A percentile compares a stretch with the other conserved stretches of the same genome.
Evolutionary conservation across 2,888 invertebrate genomes (phyloP).

Genomic region (Acanthosepion lycidas): DNA sequence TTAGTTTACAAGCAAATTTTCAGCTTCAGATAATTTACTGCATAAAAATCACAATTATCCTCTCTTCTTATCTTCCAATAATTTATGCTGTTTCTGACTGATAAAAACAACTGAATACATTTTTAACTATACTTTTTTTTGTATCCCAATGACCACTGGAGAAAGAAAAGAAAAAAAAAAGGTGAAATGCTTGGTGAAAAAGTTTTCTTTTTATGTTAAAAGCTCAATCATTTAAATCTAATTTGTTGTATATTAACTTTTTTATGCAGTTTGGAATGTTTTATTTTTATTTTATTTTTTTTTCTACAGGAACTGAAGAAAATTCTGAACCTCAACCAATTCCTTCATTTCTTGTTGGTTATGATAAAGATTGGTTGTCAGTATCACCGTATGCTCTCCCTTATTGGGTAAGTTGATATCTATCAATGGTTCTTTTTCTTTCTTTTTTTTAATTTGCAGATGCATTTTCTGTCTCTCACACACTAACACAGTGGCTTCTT

Average conservation of each 20-base stretch:
- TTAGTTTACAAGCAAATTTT: too few species aligned
- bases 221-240: background rate
- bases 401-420: conserved; percentile 82
- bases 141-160: too few species aligned
- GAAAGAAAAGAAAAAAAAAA: too few species aligned
- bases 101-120: too few species aligned
- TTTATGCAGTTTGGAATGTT: background rate
- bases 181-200: background rate
- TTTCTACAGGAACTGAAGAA: conserved; percentile 84
- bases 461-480: background rate
- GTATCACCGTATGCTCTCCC: conserved; percentile 94
- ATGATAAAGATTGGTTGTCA: conserved; percentile 95
- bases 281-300: conserved; percentile 35
- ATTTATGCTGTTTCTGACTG: too few species aligned
- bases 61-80: too few species aligned
- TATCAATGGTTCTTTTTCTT: background rate
- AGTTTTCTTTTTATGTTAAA: background rate
- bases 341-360: conserved; percentile 92
- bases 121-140: too few species aligned
- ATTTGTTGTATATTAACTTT: background rate
- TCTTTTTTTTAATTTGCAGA: background rate
- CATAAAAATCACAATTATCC: too few species aligned
- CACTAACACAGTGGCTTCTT: too few species aligned
- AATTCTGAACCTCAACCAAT: conserved; percentile 98
- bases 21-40: too few species aligned